A percentile compares a stretch with the other conserved stretches of the same genome.
These are phyloP conservation scores for Sphaeramia orbicularis DNA, from an alignment of 2,797 vertebrate species.

Conservation along the genomic window DNA sequence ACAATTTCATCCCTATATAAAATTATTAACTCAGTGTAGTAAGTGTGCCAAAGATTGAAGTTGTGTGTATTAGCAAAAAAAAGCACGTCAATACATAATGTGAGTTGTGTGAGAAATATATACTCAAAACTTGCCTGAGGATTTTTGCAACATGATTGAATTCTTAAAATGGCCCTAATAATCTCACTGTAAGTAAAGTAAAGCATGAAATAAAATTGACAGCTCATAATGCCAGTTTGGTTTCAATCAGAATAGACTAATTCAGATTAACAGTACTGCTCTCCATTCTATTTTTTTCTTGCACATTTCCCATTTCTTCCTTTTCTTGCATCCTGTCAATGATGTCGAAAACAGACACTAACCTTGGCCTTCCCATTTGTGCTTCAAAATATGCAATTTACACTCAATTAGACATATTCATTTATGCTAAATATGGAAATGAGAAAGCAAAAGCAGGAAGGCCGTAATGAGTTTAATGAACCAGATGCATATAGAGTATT, in stretches of 20 bases:
- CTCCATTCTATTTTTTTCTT: neutral
- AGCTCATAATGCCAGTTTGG: neutral
- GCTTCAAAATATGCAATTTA: slow-evolving; percentile 55
- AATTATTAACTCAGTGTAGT: too few relatives aligned
- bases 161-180: too few relatives aligned
- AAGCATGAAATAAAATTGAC: neutral
- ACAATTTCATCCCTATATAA: too few relatives aligned
- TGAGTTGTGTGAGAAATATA: neutral
- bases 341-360: slow-evolving; percentile 32
- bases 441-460: slow-evolving; percentile 30
- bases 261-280: neutral
- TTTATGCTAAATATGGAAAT: slow-evolving; percentile 75
- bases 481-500: slow-evolving; percentile 78
- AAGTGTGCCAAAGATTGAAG: neutral
- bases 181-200: too few relatives aligned
- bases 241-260: neutral
- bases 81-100: neutral
- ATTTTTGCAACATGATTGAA: neutral
- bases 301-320: slow-evolving; percentile 10
- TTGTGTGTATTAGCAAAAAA: neutral
- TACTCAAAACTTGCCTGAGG: neutral
- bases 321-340: slow-evolving; percentile 11
- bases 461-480: slow-evolving; percentile 74
- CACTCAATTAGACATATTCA: slow-evolving; percentile 75
- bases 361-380: slow-evolving; percentile 54